phyloP scores from a whole-genome alignment of 2,113 vertebrate genomes.

The Catagonus wagneri region DNA sequence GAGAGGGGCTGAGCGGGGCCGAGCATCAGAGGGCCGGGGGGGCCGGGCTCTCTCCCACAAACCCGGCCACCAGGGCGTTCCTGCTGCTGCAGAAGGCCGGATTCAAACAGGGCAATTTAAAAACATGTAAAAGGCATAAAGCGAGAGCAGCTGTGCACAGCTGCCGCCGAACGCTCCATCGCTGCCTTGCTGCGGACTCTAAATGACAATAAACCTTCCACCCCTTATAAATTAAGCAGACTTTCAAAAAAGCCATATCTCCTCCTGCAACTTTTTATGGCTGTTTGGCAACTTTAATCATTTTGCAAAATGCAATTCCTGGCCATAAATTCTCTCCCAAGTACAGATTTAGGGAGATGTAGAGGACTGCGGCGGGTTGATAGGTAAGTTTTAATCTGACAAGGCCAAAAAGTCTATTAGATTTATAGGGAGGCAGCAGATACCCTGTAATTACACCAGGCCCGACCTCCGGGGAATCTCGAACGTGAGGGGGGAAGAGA shows the following conservation, averaged over 20 bases:
- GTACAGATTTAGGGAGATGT: conserved; percentile 90
- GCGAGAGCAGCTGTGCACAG: conserved; percentile 83
- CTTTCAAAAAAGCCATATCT: conserved; percentile 88
- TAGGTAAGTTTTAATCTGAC: conserved; percentile 91
- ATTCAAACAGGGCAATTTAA: conserved; percentile 86
- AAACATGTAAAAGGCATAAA: conserved; percentile 89
- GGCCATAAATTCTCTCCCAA: conserved; percentile 89
- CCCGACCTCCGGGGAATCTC: conserved; percentile 77
- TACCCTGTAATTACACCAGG: conserved; percentile 88
- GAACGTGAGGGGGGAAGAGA: conserved; percentile 32
- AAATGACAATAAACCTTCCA: conserved; percentile 91
- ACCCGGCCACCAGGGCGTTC: neutral
- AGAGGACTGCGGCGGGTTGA: conserved; percentile 88
- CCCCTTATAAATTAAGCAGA: conserved; percentile 91
- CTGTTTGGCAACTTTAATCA: conserved; percentile 91
- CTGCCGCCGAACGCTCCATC: conserved; percentile 84
- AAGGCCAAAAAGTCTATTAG: conserved; percentile 88
- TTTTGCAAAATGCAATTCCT: conserved; percentile 90
- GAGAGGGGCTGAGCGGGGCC: neutral
- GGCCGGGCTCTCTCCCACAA: conserved; percentile 5
- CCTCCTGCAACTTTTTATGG: conserved; percentile 90
- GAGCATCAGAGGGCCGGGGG: neutral
- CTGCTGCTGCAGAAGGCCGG: conserved; percentile 53
- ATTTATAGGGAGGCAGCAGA: conserved; percentile 88
- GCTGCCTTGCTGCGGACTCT: conserved; percentile 87